A percentile compares a stretch with the other conserved stretches of the same genome.
These are phyloP conservation scores for Zophobas morio DNA, from an alignment of 1,140 invertebrate genomes.

Conservation along the genomic window DNA sequence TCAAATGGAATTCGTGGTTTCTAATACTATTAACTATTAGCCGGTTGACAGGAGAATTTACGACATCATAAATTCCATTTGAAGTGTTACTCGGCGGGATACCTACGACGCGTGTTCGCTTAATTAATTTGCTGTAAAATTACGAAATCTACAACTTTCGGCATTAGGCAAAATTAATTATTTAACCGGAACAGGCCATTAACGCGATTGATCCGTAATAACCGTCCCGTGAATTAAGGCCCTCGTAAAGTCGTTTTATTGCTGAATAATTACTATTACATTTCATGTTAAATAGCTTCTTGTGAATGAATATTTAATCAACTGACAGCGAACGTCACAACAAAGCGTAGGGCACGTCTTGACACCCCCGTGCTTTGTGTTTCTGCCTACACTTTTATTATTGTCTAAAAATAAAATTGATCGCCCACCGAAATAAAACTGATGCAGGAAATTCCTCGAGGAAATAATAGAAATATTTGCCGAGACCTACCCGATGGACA, in stretches of 20 bases:
- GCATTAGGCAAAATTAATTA: slow-evolving; percentile 8
- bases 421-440: slow-evolving; percentile 15
- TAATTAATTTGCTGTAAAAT: slow-evolving; percentile 34
- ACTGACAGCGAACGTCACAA: background rate
- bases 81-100: slow-evolving; percentile 3
- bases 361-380: background rate
- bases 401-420: slow-evolving; percentile 36
- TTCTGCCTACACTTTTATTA: slow-evolving; percentile 28
- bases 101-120: slow-evolving; percentile 10
- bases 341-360: slow-evolving; percentile 11
- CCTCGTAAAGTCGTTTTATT: slow-evolving; percentile 20
- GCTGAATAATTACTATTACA: slow-evolving; percentile 22
- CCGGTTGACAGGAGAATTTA: slow-evolving; percentile 7
- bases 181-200: slow-evolving; percentile 25
- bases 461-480: slow-evolving; percentile 27
- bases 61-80: slow-evolving; percentile 25
- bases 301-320: slow-evolving; percentile 19
- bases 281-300: slow-evolving; percentile 25
- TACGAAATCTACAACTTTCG: slow-evolving; percentile 26
- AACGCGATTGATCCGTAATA: slow-evolving; percentile 27
- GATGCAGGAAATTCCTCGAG: slow-evolving; percentile 15
- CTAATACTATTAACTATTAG: background rate
- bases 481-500: background rate
- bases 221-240: background rate
- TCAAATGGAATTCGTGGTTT: background rate